Percentiles rank a stretch among this genome's conserved stretches.
These are phyloP conservation scores for Leptinotarsa defecta DNA, from an alignment of 1,140 invertebrate genomes.

Conservation along the genomic window DNA sequence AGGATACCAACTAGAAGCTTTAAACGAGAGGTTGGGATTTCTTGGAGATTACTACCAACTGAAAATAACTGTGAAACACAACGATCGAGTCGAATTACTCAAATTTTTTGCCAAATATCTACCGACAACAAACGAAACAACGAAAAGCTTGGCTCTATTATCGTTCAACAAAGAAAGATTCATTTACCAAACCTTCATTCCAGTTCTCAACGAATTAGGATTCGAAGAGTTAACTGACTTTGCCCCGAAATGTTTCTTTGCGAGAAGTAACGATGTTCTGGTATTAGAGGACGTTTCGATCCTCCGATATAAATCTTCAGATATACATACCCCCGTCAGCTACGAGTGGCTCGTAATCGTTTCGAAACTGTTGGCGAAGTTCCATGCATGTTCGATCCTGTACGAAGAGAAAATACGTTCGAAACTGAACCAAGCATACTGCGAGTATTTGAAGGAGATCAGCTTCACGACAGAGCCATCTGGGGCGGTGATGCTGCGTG, in stretches of 20 bases:
- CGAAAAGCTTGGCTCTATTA: slow-evolving; percentile 31
- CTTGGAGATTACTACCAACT: slow-evolving; percentile 38
- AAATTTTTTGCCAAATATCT: slow-evolving; percentile 39
- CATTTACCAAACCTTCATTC: slow-evolving; percentile 32
- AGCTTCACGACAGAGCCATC: neutral
- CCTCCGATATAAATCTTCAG: slow-evolving; percentile 28
- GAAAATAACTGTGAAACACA: slow-evolving; percentile 15
- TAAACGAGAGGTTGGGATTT: slow-evolving; percentile 31
- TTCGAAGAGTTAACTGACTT: slow-evolving; percentile 29
- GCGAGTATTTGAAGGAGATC: slow-evolving; percentile 47
- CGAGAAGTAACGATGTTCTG: slow-evolving; percentile 27
- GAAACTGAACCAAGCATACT: slow-evolving; percentile 30
- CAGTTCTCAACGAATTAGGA: slow-evolving; percentile 20
- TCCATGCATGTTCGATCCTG: slow-evolving; percentile 40
- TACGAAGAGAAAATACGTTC: slow-evolving; percentile 42
- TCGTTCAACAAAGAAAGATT: slow-evolving; percentile 42
- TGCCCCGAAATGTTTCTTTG: slow-evolving; percentile 33
- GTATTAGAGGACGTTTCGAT: slow-evolving; percentile 36
- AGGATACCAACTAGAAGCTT: slow-evolving; percentile 3
- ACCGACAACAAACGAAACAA: slow-evolving; percentile 7
- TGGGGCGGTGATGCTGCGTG: neutral
- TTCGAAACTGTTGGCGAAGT: slow-evolving; percentile 34
- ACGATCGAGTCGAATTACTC: neutral
- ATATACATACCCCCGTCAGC: slow-evolving; percentile 20
- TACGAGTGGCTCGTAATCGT: slow-evolving; percentile 27